Conservation (phyloP, 2,888 invertebrate species). For the Drosophila nigricruria region DNA sequence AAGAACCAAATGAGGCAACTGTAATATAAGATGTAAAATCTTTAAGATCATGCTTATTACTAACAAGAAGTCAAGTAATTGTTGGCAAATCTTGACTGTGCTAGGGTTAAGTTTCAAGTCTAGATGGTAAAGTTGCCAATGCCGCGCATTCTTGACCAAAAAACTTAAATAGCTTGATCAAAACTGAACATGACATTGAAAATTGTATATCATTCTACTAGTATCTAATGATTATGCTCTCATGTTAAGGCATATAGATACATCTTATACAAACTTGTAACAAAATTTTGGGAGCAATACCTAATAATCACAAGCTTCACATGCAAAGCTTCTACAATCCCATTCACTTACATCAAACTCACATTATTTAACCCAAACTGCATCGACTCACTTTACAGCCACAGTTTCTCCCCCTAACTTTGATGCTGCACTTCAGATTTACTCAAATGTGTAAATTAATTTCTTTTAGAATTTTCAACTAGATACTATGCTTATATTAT, state of each 20-base stretch:
- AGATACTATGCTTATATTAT: accelerated
- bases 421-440: neutral
- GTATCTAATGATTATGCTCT: too few species aligned
- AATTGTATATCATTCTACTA: too few species aligned
- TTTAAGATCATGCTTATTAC: neutral
- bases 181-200: neutral
- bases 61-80: neutral
- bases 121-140: neutral
- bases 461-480: neutral
- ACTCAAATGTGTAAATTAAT: neutral
- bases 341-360: neutral
- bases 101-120: neutral
- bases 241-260: too few species aligned
- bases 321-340: neutral
- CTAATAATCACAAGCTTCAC: neutral
- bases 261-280: too few species aligned
- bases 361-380: neutral
- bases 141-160: neutral
- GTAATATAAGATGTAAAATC: too few species aligned
- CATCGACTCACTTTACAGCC: neutral
- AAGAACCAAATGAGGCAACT: neutral
- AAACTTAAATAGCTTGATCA: neutral
- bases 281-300: too few species aligned
- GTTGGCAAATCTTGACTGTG: neutral
- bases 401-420: neutral